These are phyloP conservation scores for Hydractinia echinata DNA, from an alignment of 30 jellyfish, hydroid and myxozoan genomes.

Conservation along the genomic window DNA sequence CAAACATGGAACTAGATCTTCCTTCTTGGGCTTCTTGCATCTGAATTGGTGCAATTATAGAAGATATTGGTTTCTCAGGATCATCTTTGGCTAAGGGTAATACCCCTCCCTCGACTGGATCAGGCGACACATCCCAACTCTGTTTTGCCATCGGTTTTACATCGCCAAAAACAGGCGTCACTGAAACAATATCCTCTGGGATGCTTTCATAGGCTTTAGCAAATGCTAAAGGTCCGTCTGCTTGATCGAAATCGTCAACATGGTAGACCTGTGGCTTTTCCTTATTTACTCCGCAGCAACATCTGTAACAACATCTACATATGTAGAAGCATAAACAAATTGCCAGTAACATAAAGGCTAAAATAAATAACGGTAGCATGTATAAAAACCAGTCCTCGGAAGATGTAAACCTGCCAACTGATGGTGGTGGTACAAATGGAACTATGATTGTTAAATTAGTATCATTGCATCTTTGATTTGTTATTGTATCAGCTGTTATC, in stretches of 20 bases:
- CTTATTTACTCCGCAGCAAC: not conserved
- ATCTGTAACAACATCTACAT: constrained; percentile 16
- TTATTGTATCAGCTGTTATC: not conserved
- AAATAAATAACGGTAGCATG: constrained; percentile 23
- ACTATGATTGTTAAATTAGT: not conserved
- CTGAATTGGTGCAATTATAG: no score
- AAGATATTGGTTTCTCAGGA: no score
- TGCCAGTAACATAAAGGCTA: constrained; percentile 27
- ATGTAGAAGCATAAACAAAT: constrained; percentile 29
- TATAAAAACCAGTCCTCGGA: constrained; percentile 40
- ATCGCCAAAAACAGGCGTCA: not conserved
- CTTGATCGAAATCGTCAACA: not conserved
- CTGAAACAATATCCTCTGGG: constrained; percentile 6
- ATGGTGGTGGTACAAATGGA: constrained; percentile 15
- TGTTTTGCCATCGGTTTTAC: not conserved
- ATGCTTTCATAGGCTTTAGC: not conserved
- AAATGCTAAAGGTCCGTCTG: not conserved
- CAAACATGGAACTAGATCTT: no score
- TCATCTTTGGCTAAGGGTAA: no score
- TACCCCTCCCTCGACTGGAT: no score
- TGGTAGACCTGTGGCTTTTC: not conserved
- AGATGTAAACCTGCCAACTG: not conserved
- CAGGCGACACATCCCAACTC: not conserved
- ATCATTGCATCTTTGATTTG: not conserved
- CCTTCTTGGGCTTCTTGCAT: no score